These are phyloP conservation scores for Rhynchotus rufescens DNA, from an alignment of 2,797 vertebrate species.

Conservation along the genomic window DNA sequence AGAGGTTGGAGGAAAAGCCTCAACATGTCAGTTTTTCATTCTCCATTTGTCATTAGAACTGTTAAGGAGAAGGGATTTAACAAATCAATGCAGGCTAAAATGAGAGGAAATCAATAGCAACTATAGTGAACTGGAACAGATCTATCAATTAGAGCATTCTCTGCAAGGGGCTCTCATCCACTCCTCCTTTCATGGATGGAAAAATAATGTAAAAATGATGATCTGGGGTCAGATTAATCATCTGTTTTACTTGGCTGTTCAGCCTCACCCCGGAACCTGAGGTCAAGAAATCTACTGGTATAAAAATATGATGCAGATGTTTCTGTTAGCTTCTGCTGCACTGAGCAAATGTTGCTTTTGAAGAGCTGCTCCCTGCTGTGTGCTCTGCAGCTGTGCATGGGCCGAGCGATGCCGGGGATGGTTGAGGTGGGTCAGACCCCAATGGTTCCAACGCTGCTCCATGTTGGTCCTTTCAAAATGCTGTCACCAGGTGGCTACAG, in stretches of 20 bases:
- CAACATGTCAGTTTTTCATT: constrained; percentile 47
- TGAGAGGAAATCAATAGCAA: constrained; percentile 72
- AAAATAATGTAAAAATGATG: constrained; percentile 56
- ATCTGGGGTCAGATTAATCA: constrained; percentile 42
- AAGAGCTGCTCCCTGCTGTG: neutral
- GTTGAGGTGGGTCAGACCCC: neutral
- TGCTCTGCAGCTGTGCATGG: neutral
- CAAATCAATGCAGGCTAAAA: constrained; percentile 72
- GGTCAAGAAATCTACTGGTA: constrained; percentile 46
- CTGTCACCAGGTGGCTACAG: neutral
- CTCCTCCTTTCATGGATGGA: constrained; percentile 39
- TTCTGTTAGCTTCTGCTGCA: constrained; percentile 17
- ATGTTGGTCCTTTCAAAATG: neutral
- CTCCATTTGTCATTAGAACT: constrained; percentile 54
- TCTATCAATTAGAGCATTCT: constrained; percentile 65
- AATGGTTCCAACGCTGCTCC: neutral
- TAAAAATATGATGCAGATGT: constrained; percentile 4
- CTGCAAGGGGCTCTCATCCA: constrained; percentile 54
- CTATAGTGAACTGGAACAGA: constrained; percentile 69
- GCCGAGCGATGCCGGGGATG: neutral
- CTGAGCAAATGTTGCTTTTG: neutral
- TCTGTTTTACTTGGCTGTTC: constrained; percentile 53
- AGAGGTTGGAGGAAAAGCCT: constrained; percentile 28
- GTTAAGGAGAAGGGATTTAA: constrained; percentile 61
- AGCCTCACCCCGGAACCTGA: constrained; percentile 1